Evolutionary conservation across 2,888 invertebrate genomes (phyloP).

Genomic region (Nipponacmea schrenckii): DNA sequence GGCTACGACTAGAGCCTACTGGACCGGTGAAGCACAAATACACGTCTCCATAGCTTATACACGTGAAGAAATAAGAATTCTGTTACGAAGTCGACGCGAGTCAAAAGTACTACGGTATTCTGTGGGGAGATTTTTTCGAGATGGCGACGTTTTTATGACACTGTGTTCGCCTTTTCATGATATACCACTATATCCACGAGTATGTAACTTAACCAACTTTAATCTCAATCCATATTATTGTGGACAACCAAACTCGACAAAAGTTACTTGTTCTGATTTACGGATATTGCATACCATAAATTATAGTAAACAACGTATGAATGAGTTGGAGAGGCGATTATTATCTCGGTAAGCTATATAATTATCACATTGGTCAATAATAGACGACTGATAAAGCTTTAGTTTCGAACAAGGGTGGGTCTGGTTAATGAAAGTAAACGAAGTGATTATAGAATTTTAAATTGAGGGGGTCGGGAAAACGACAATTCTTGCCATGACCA

Average conservation of each 20-base stretch:
- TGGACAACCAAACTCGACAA: background rate
- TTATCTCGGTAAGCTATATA: background rate
- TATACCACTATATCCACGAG: background rate
- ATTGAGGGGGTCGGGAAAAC: too few species aligned
- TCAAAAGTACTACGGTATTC: background rate
- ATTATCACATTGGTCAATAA: too few species aligned
- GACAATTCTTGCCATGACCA: too few species aligned
- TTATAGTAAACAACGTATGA: background rate
- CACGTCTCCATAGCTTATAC: background rate
- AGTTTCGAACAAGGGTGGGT: too few species aligned
- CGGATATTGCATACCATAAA: background rate
- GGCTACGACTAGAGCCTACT: background rate
- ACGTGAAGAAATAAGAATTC: background rate
- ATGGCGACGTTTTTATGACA: background rate
- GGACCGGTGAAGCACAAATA: background rate
- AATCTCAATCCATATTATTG: background rate
- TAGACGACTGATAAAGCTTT: too few species aligned
- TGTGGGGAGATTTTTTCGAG: background rate
- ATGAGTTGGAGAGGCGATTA: background rate
- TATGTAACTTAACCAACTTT: background rate
- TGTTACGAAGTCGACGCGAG: background rate
- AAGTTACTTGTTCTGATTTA: background rate
- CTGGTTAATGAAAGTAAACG: too few species aligned
- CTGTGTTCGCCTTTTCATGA: background rate
- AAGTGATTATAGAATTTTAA: too few species aligned